Evolutionary conservation across 2,113 vertebrate species (phyloP).

Genomic region (Neolamprologus kungweensis): DNA sequence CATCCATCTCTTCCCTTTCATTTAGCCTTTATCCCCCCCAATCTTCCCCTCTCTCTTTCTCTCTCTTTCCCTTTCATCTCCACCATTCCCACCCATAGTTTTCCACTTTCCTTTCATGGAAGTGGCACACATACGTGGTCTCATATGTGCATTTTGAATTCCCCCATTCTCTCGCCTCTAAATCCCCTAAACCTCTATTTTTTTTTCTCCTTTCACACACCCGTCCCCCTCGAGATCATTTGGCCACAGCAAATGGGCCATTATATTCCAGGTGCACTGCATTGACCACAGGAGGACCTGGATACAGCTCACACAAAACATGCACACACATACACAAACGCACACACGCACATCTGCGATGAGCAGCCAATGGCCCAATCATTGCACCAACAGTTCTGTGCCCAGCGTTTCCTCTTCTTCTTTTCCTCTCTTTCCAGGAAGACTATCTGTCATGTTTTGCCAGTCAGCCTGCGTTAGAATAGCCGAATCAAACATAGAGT

Average conservation of each 20-base stretch:
- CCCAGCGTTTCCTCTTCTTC: neutral
- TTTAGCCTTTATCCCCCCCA: constrained; percentile 9
- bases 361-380: neutral
- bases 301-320: neutral
- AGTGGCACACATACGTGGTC: neutral
- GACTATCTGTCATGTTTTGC: constrained; percentile 1
- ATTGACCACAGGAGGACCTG: neutral
- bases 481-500: neutral
- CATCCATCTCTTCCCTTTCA: constrained; percentile 19
- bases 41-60: neutral
- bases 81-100: neutral
- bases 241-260: constrained; percentile 16
- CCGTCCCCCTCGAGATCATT: constrained; percentile 15
- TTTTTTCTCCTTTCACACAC: neutral
- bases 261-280: constrained; percentile 28
- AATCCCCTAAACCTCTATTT: neutral
- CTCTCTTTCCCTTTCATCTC: neutral
- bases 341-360: neutral
- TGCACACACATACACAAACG: neutral
- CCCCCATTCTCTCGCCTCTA: neutral
- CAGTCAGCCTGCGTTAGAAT: neutral
- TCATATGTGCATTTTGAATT: neutral
- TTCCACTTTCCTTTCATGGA: constrained; percentile 1
- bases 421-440: neutral
- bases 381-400: neutral